Conservation (phyloP, 2,888 invertebrate genomes). For the Aspidiotus rigidus region DNA sequence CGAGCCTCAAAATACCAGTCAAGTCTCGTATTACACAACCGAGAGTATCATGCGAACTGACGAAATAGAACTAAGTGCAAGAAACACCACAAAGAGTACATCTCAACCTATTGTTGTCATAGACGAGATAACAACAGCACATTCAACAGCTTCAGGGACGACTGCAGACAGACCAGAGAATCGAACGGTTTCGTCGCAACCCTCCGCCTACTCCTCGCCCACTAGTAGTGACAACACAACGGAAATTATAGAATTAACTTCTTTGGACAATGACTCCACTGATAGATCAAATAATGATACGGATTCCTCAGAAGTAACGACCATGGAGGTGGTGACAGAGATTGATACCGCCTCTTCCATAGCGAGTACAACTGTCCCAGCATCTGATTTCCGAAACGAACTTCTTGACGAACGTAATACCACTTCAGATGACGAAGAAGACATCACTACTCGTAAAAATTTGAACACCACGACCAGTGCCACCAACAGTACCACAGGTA, state of each 20-base stretch:
- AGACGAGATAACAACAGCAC: background rate
- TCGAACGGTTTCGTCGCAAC: background rate
- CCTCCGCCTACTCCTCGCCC: background rate
- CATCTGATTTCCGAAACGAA: conserved; percentile 12
- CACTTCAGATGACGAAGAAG: conserved; percentile 8
- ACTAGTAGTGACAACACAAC: background rate
- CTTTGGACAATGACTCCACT: background rate
- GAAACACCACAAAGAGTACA: background rate
- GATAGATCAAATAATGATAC: background rate
- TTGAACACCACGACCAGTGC: conserved; percentile 34
- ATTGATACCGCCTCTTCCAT: background rate
- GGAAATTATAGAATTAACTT: background rate
- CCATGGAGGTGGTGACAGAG: background rate
- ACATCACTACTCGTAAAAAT: conserved; percentile 15
- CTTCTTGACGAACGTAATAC: background rate
- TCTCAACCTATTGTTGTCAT: no score
- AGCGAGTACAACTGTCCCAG: conserved; percentile 22
- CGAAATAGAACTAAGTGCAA: background rate
- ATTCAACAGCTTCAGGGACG: background rate
- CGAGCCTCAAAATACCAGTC: background rate
- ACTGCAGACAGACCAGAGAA: background rate
- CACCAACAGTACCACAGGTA: conserved; percentile 37
- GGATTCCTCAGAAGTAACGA: background rate
- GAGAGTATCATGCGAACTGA: background rate
- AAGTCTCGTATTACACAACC: background rate